These are phyloP conservation scores for Brachyptera putata DNA, from an alignment of 2,888 invertebrate genomes.

Conservation along the genomic window DNA sequence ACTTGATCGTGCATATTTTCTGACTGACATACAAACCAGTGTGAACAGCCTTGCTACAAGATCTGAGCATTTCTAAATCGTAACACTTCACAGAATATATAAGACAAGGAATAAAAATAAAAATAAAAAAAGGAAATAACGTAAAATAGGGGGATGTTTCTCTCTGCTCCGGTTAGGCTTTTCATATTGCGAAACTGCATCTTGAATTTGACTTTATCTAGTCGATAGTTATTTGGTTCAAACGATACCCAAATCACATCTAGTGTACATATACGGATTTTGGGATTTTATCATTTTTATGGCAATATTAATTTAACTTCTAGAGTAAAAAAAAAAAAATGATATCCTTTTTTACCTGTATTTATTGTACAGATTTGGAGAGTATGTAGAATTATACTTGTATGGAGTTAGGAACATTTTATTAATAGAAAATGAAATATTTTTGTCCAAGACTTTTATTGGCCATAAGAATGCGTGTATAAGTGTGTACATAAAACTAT, in stretches of 20 bases:
- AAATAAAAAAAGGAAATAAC: no score
- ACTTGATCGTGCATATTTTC: no score
- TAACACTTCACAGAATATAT: no score
- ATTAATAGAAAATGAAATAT: conserved; percentile 1
- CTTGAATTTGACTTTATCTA: conserved; percentile 15
- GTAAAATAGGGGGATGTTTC: no score
- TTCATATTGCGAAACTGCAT: no score
- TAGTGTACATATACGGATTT: background rate
- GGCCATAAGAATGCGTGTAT: background rate
- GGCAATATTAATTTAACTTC: background rate
- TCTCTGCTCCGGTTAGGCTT: no score
- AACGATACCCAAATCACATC: no score
- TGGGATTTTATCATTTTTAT: background rate
- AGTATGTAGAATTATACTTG: background rate
- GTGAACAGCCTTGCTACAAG: no score
- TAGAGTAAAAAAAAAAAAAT: no score
- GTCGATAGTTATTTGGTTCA: conserved; percentile 1
- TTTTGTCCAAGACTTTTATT: background rate
- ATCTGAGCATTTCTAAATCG: no score
- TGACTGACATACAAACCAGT: no score
- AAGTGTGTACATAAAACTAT: background rate
- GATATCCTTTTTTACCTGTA: conserved; percentile 1
- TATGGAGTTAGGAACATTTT: background rate
- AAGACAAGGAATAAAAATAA: no score
- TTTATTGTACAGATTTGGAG: conserved; percentile 8